Base-by-base conservation (phyloP, 2,888 invertebrate species). In the Drosophila testacea region DNA sequence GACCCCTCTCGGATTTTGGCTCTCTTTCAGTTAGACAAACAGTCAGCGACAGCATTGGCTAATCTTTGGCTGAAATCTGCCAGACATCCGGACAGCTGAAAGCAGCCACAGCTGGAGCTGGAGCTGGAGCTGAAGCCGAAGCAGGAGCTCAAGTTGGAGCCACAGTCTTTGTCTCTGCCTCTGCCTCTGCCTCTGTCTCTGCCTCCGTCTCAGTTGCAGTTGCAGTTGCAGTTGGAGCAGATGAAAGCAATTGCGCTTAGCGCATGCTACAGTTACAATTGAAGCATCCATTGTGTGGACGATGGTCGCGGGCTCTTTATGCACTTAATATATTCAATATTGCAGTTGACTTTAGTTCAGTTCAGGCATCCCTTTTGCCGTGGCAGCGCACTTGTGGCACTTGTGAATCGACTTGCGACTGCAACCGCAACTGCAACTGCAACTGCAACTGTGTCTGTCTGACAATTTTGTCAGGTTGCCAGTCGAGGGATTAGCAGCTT, bases 21-120 rank as follows among this genome's bases (percentile, higher is more conserved):
- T 41, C 55, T 27, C 27, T 39, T 13, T n/a, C 39, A 56, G 55
- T 76, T 81, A 81, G 81, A 81, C 77, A 77, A 77, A 77, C 77
- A 77, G 70, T 70, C 77, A 70, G 63, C 67, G 77, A 69, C 77
- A 77, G 73, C 67, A 66, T 42, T 62, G 63, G 67, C 77, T 81
- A 81, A 81, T 81, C 81, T 81, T 55, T 68, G 66, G 68, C 78
- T 67, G 75, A 78, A 73, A 81, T 81, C 83, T 79, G 71, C 64
- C 71, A 68, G 64, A 67, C 66, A 47, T 22, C 51, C 52, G 59
- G 77, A 69, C 77, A 77, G 77, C 77, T 77, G 64, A 77, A 77
- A 77, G 76, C 72, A 60, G 60, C 41, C 60, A 39, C 62, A 51
- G 39, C 61, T 44, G 38, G 27, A 50, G 54, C 16, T 44, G 38